Conservation (phyloP, 2,113 vertebrate genomes). For the Cavia aperea region DNA sequence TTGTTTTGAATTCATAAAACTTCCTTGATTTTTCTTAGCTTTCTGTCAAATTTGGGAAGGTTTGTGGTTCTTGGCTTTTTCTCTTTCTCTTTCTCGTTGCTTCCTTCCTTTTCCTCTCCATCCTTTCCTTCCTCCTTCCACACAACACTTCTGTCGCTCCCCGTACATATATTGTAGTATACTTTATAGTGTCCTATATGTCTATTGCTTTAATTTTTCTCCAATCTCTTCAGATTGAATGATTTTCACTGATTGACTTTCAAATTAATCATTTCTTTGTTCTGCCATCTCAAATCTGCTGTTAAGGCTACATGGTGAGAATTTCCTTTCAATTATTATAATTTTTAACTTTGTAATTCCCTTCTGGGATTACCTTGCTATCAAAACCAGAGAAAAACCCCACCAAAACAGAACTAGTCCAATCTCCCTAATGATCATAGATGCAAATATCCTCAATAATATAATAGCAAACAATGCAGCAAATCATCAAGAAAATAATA, state of each 20-base stretch:
- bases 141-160: neutral
- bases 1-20: neutral
- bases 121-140: neutral
- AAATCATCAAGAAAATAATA: too few species aligned
- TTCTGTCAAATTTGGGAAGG: neutral
- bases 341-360: neutral
- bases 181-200: neutral
- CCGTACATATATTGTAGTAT: neutral
- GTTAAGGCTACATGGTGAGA: neutral
- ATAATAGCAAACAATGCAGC: too few species aligned
- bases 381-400: too few species aligned
- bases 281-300: neutral
- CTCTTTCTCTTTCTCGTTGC: neutral
- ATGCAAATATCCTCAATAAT: too few species aligned
- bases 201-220: neutral
- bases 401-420: too few species aligned
- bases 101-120: neutral
- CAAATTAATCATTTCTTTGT: neutral
- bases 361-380: neutral
- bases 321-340: neutral
- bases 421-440: too few species aligned
- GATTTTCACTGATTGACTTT: neutral
- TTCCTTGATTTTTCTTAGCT: neutral
- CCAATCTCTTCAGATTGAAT: neutral
- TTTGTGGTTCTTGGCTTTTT: neutral